Evolutionary conservation across 1,140 invertebrate species (phyloP).

Genomic region (Diploscapter pachys): DNA sequence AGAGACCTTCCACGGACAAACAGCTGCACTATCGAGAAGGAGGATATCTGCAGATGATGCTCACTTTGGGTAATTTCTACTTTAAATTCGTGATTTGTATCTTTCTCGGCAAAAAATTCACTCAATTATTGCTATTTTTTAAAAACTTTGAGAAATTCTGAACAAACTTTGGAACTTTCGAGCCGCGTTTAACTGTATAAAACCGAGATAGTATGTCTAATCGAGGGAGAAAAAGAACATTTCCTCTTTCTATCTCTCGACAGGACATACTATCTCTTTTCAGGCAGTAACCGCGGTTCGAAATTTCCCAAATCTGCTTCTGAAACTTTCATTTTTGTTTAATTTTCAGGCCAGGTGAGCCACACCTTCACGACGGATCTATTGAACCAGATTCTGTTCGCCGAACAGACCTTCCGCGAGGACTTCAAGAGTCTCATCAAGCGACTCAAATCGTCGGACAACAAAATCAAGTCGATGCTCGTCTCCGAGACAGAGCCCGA

Average conservation of each 20-base stretch:
- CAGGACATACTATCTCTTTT: no score
- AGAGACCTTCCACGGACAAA: slow-evolving; percentile 70
- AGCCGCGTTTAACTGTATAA: no score
- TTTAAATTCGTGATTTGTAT: slow-evolving; percentile 1
- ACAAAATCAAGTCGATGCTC: background rate
- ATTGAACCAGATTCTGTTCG: slow-evolving; percentile 94
- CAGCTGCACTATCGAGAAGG: slow-evolving; percentile 40
- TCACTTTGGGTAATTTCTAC: slow-evolving; percentile 67
- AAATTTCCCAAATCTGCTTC: no score
- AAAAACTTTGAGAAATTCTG: no score
- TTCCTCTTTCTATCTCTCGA: no score
- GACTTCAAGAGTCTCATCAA: slow-evolving; percentile 61
- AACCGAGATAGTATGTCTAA: slow-evolving; percentile 25
- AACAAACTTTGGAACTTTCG: no score
- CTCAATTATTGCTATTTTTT: no score
- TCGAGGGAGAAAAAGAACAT: slow-evolving; percentile 31
- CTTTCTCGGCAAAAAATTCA: no score
- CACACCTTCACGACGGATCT: slow-evolving; percentile 94
- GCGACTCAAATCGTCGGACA: slow-evolving; percentile 36
- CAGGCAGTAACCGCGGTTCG: no score
- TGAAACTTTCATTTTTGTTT: background rate
- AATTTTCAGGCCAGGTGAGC: slow-evolving; percentile 75
- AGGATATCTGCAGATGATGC: slow-evolving; percentile 78
- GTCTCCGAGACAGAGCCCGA: background rate
- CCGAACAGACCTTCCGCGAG: slow-evolving; percentile 98